Evolutionary conservation across 92 coral and sea anemone species (phyloP), one percentile per base, ranked within the genome.

Genomic region (Phenganax marumi): DNA sequence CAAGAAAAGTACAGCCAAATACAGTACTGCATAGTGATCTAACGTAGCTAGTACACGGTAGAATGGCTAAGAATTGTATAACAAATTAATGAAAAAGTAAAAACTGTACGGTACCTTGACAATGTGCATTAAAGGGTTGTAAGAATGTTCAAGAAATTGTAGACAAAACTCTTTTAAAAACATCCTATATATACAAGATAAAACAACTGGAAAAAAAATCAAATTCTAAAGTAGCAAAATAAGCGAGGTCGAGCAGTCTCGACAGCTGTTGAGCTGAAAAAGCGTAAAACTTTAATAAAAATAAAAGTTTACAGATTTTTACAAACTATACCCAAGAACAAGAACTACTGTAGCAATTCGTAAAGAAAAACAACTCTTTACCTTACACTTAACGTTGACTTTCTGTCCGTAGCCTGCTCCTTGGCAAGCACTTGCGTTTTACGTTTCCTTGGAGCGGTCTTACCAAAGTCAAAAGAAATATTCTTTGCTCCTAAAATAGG

Each of bases 341-440:
- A 33, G 43, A 33, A 5, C 43, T 19, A 56, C 2, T 56, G 21
- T 56, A 56, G 2, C 17, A 14, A 1, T 56, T 19, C 21, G 63
- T 14, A 8, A 14, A 56, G 21, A 56, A 13, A 56, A 56, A 56
- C 21, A 56, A 56, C 21, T 13, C 1, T 13, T 56, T 75, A 94
- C 98, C 98, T 92, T 61, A 95, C 93, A 77, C 98, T 92, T 66
- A 95, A 70, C 17, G 98, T 92, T n/a, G 98, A 95, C 71, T 83
- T 91, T 79, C 98, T 92, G 81, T 95, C 96, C 18, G 88, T 84
- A 56, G 89, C 88, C 91, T 88, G 91, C n/a, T 95, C 97, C 79
- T 90, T 91, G 19, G 88, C 97, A 50, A 73, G 84, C 84, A 92
- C 79, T 86, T 95, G 91, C 18, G 86, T 91, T 68, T 92, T 95